Conservation (phyloP, 1,140 invertebrate genomes). For the Drosophila rhopaloa region DNA sequence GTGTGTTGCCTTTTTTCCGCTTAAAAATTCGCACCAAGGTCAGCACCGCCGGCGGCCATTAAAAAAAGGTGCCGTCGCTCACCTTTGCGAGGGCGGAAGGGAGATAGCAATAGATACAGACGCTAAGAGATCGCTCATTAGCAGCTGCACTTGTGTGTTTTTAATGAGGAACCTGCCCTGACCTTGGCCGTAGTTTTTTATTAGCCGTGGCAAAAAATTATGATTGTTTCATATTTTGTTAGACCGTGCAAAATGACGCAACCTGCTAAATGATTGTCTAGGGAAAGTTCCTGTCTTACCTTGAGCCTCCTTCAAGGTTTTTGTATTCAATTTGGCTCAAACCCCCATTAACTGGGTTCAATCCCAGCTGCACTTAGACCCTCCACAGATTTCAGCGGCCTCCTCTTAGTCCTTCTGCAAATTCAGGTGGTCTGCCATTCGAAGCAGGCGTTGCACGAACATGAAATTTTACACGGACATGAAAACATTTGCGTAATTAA, state of each 20-base stretch:
- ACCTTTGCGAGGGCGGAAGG: slow-evolving; percentile 10
- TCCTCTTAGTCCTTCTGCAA: not conserved
- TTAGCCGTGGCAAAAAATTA: slow-evolving; percentile 50
- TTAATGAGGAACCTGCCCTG: slow-evolving; percentile 61
- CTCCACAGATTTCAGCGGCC: slow-evolving; percentile 23
- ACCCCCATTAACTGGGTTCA: slow-evolving; percentile 4
- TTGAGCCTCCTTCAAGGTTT: slow-evolving; percentile 42
- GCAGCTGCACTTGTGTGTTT: slow-evolving; percentile 68
- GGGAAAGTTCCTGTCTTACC: slow-evolving; percentile 8
- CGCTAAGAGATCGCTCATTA: slow-evolving; percentile 34
- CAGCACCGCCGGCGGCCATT: slow-evolving; percentile 62
- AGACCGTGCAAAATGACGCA: slow-evolving; percentile 37
- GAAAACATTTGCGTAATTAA: slow-evolving; percentile 61
- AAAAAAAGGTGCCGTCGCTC: slow-evolving; percentile 54
- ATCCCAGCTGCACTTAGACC: slow-evolving; percentile 52
- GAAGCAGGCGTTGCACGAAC: slow-evolving; percentile 55
- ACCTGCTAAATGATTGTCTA: slow-evolving; percentile 45
- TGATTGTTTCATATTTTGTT: slow-evolving; percentile 59
- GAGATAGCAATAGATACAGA: slow-evolving; percentile 6
- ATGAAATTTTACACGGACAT: slow-evolving; percentile 59
- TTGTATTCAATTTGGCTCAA: not conserved
- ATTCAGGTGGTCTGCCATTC: slow-evolving; percentile 40
- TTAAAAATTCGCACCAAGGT: slow-evolving; percentile 75
- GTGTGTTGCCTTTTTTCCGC: slow-evolving; percentile 64
- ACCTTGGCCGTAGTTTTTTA: slow-evolving; percentile 51